These are phyloP conservation scores for Pelusios castaneus DNA, from an alignment of 2,113 vertebrate species.

Conservation along the genomic window DNA sequence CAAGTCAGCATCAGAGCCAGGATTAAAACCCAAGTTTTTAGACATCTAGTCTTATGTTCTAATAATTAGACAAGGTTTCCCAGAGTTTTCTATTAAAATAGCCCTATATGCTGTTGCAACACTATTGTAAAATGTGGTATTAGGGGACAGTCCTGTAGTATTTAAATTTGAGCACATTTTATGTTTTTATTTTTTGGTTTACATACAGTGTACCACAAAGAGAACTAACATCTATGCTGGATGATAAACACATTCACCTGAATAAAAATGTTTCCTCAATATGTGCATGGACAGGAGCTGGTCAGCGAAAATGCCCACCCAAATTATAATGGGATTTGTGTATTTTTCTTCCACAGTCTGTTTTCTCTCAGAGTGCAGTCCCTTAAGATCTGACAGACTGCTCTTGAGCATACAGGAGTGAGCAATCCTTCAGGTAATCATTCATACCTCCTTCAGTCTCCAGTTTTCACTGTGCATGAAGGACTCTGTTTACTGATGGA, in stretches of 20 bases:
- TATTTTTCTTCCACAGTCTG: accelerated
- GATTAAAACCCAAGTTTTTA: not conserved
- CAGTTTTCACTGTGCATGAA: not conserved
- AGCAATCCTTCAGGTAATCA: not conserved
- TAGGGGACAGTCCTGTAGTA: not conserved
- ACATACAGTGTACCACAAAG: not conserved
- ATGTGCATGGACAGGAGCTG: not conserved
- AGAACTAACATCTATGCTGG: not conserved
- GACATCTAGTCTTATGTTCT: not conserved
- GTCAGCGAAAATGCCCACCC: not conserved
- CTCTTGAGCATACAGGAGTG: accelerated
- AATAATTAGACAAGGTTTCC: not conserved
- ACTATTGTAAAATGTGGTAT: not conserved
- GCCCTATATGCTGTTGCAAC: not conserved
- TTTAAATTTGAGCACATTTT: not conserved
- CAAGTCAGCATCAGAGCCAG: not conserved
- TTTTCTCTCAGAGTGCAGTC: not conserved
- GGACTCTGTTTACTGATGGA: accelerated
- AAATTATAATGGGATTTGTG: not conserved
- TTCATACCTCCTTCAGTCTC: not conserved
- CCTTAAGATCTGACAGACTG: not conserved
- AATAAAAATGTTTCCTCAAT: not conserved
- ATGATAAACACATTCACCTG: not conserved
- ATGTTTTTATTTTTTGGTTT: not conserved
- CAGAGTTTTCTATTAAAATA: not conserved